These are phyloP conservation scores for Lonchura striata DNA, from an alignment of 2,113 vertebrate genomes.

Conservation along the genomic window DNA sequence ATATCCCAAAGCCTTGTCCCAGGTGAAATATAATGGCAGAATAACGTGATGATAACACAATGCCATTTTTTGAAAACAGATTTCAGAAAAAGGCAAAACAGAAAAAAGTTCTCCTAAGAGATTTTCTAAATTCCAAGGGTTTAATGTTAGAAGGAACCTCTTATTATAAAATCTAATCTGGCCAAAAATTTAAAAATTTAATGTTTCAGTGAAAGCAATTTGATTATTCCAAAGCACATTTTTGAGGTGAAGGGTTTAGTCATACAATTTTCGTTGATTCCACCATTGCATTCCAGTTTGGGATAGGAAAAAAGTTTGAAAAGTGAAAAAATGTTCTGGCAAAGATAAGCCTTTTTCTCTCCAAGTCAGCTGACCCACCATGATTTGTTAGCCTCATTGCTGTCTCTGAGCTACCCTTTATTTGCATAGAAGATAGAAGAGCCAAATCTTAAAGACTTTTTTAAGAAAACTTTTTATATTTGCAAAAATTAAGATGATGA, in stretches of 20 bases:
- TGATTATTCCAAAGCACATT: neutral
- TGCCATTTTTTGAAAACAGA: neutral
- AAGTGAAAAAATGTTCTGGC: neutral
- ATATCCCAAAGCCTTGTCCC: neutral
- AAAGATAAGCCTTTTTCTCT: neutral
- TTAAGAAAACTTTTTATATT: neutral
- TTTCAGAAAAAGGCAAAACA: neutral
- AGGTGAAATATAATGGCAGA: neutral
- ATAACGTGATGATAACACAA: neutral
- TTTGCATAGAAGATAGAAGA: neutral
- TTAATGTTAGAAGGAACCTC: neutral
- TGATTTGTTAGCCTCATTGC: neutral
- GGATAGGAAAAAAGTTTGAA: neutral
- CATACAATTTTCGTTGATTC: neutral
- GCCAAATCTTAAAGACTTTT: neutral
- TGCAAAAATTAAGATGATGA: neutral
- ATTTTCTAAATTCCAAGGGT: neutral
- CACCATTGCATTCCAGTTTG: neutral
- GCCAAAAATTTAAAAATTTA: accelerated
- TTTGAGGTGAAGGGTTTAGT: neutral
- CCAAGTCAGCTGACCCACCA: neutral
- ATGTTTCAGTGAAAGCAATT: neutral
- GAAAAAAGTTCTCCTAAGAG: neutral
- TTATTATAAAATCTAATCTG: neutral
- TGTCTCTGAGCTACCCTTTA: neutral